A percentile compares a stretch with the other conserved stretches of the same genome.
These are phyloP conservation scores for Orthosia gracilis DNA, from an alignment of 2,888 invertebrate genomes.

Conservation along the genomic window DNA sequence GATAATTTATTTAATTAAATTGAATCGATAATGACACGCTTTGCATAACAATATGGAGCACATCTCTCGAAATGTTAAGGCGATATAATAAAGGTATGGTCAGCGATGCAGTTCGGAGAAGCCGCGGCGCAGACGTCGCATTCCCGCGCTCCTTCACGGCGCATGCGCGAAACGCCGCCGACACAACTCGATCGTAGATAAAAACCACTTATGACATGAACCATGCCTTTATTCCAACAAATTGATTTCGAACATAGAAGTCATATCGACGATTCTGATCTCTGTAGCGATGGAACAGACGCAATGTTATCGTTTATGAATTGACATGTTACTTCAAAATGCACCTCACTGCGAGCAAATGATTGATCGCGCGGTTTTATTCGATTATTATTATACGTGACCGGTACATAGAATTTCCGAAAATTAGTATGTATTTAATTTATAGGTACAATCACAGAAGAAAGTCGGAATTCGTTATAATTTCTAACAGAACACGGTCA, in stretches of 20 bases:
- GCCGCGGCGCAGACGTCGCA: conserved; percentile 77
- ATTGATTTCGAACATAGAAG: conserved; percentile 85
- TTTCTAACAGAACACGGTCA: conserved; percentile 74
- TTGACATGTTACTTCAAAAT: conserved; percentile 80
- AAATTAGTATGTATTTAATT: conserved; percentile 61
- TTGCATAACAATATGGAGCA: conserved; percentile 45
- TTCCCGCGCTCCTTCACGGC: conserved; percentile 75
- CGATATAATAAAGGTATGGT: conserved; percentile 75
- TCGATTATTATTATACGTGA: conserved; percentile 60
- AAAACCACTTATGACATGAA: conserved; percentile 87
- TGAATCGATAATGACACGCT: conserved; percentile 55
- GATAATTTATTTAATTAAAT: conserved; percentile 36
- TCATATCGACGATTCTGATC: conserved; percentile 76
- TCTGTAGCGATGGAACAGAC: conserved; percentile 70
- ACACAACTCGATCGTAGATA: conserved; percentile 87
- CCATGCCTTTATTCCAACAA: conserved; percentile 88
- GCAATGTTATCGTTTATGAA: conserved; percentile 80
- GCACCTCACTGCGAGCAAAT: conserved; percentile 73
- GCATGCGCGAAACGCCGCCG: conserved; percentile 87
- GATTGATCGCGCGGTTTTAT: conserved; percentile 75
- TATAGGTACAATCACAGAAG: conserved; percentile 65
- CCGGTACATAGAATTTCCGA: conserved; percentile 46
- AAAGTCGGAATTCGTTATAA: conserved; percentile 69
- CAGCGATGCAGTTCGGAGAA: conserved; percentile 84
- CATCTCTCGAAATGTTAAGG: conserved; percentile 73